Conservation (phyloP, 1,140 invertebrate genomes). For the Heliconius hermathena region DNA sequence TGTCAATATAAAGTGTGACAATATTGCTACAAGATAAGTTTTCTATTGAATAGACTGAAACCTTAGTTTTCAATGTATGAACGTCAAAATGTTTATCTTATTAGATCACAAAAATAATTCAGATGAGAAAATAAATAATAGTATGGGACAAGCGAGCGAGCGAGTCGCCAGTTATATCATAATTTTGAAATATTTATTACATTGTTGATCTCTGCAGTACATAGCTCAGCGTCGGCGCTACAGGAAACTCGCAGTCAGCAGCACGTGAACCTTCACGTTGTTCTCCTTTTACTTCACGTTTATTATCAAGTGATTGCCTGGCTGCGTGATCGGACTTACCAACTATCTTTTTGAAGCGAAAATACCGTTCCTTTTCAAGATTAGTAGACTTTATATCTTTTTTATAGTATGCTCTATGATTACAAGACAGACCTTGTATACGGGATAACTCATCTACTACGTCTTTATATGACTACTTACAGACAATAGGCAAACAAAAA, state of each 20-base stretch:
- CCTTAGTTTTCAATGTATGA: no score
- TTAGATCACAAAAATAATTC: no score
- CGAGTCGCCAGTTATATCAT: not conserved
- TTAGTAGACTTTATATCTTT: slow-evolving; percentile 62
- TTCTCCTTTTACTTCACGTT: slow-evolving; percentile 62
- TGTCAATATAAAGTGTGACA: no score
- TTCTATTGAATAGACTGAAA: no score
- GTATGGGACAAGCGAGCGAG: no score
- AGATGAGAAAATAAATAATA: no score
- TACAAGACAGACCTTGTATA: slow-evolving; percentile 46
- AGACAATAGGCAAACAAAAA: not conserved
- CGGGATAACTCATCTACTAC: slow-evolving; percentile 29
- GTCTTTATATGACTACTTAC: slow-evolving; percentile 17
- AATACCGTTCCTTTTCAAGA: slow-evolving; percentile 54
- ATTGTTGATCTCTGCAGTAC: not conserved
- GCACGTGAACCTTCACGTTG: slow-evolving; percentile 64
- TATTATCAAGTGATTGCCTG: slow-evolving; percentile 77
- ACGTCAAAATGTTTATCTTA: no score
- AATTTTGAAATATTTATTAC: not conserved
- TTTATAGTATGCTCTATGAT: slow-evolving; percentile 61
- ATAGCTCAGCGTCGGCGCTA: slow-evolving; percentile 45
- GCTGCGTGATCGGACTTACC: slow-evolving; percentile 74
- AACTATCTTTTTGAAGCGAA: slow-evolving; percentile 64
- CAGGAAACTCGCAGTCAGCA: slow-evolving; percentile 66
- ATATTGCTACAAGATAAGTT: no score